phyloP scores from a whole-genome alignment of 2,113 vertebrate genomes.

The Orthonyx spaldingii region DNA sequence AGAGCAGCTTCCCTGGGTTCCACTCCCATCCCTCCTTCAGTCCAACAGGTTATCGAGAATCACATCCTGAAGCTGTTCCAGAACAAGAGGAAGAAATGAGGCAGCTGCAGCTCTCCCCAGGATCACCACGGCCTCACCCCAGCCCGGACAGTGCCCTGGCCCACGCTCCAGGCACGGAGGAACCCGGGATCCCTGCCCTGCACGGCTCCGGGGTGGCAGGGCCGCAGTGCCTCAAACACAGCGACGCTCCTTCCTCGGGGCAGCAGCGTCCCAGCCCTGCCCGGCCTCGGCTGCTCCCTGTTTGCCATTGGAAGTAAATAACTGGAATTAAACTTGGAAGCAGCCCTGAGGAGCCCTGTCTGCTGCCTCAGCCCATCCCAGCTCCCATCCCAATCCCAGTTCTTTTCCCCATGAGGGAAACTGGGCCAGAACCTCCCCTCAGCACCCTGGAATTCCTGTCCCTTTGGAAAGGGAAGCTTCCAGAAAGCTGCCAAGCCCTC shows the following conservation, averaged over 20 bases:
- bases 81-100: slow-evolving; percentile 28
- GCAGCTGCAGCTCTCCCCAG: not conserved
- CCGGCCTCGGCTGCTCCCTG: fast-evolving
- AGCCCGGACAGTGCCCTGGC: fast-evolving
- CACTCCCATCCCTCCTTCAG: slow-evolving; percentile 41
- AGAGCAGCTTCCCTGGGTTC: not conserved
- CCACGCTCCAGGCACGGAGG: not conserved
- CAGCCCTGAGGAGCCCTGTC: not conserved
- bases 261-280: not conserved
- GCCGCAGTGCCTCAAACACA: fast-evolving
- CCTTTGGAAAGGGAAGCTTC: not conserved
- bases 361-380: not conserved
- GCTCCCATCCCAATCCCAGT: not conserved
- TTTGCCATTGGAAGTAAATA: not conserved
- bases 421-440: not conserved
- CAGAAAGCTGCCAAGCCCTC: not conserved
- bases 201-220: fast-evolving
- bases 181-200: not conserved
- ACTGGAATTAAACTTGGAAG: not conserved
- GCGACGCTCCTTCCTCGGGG: not conserved
- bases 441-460: too few species aligned
- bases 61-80: slow-evolving; percentile 81
- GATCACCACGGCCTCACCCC: not conserved
- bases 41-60: slow-evolving; percentile 84
- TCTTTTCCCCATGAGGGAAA: fast-evolving